Evolutionary conservation across 2,797 vertebrate genomes (phyloP).

Genomic region (Coranthus polyacanthus): DNA sequence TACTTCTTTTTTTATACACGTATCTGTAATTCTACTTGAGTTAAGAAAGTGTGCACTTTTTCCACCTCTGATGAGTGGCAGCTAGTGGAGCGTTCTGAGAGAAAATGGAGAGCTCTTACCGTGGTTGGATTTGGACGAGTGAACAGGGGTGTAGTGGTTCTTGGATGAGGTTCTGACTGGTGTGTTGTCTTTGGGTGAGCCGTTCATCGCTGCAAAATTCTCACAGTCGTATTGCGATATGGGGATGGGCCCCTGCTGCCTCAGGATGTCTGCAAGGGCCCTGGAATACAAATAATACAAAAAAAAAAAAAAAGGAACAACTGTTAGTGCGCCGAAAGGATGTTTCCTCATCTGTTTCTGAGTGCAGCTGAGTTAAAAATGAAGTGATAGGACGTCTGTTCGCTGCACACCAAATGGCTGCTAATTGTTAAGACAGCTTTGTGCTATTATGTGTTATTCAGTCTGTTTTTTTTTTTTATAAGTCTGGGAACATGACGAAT

Average conservation of each 20-base stretch:
- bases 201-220: constrained; percentile 95
- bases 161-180: constrained; percentile 94
- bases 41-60: no score
- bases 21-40: no score
- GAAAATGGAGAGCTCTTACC: constrained; percentile 78
- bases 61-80: neutral
- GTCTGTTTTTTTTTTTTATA: constrained; percentile 27
- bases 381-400: constrained; percentile 23
- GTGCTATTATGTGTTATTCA: constrained; percentile 52
- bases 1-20: no score
- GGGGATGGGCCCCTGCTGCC: constrained; percentile 98
- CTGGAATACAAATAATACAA: constrained; percentile 73
- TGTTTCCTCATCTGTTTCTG: neutral
- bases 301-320: constrained; percentile 3
- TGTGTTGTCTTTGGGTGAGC: constrained; percentile 97
- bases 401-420: constrained; percentile 13
- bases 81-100: constrained; percentile 2
- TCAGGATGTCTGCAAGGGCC: constrained; percentile 97
- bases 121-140: constrained; percentile 93
- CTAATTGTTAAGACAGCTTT: constrained; percentile 53
- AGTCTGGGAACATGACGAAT: constrained; percentile 56
- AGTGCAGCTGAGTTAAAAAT: constrained; percentile 29
- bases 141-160: constrained; percentile 97
- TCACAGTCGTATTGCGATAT: constrained; percentile 98
- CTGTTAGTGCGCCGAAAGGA: constrained; percentile 26